Base-by-base conservation (phyloP, 2,888 invertebrate species). In the Heliconius cydno region DNA sequence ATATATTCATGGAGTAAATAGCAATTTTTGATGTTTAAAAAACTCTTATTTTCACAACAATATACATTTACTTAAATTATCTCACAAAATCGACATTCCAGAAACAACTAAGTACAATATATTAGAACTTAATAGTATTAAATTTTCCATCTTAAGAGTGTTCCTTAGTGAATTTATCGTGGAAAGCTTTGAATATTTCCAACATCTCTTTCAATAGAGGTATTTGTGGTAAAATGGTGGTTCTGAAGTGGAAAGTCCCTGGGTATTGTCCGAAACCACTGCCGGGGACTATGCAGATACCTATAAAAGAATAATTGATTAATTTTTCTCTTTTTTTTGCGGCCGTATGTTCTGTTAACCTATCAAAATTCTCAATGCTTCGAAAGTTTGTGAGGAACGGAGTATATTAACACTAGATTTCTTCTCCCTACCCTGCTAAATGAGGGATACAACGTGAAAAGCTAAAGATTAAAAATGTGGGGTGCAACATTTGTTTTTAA, bases 181-280 rank as follows among this genome's bases (percentile, higher is more conserved):
- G 99, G 96, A 99, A 99, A 81, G 96, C 91, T 88, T 96, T 96
- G 91, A 99, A 97, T 87, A 96, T 96, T 77, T 96, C 96, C 89
- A 99, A 95, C 98, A 99, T 98, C 13, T 95, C 93, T 88, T 97
- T 96, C 76, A 99, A 89, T 87, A 97, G 96, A 0, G 97, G 97
- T 0, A 98, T 96, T 88, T 98, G 98, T 19, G 99, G 99, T 87
- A 99, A 94, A 92, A 99, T 99, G 67, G 99, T 99, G 84, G 98
- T 98, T 83, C 97, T 96, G 96, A 99, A 99, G 94, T 99, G 99
- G 94, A 96, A 98, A 1, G 99, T 99, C 84, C 98, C 99, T 0
- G 98, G 97, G 81, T 94, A 95, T 93, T 99, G 99, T 0, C 99
- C 99, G 92, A 99, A 99, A 41, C 99, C 99, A 81, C 97, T 97